Base-by-base conservation (phyloP, 2,888 invertebrate species). In the Melinaea menophilus region DNA sequence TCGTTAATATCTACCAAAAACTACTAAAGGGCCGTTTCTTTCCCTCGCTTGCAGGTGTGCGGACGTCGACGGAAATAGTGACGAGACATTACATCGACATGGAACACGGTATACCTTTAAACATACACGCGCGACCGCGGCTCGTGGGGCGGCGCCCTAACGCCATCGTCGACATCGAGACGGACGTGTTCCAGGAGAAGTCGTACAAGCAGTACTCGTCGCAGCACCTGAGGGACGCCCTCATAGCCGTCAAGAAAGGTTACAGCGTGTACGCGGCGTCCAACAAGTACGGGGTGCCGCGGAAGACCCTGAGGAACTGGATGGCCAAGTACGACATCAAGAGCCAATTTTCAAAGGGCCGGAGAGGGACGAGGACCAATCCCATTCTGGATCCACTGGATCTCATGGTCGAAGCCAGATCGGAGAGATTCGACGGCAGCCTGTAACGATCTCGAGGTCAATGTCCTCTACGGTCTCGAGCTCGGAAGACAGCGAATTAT, bases 271-370 rank as follows among this genome's bases (percentile, higher is more conserved):
- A 92, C 65, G 92, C 92, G 0, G 92, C 92, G 0, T 92, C 92
- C 0, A 92, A 91, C 65, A 91, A 92, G 54, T 92, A 86, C 66
- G 92, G 92, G 0, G 92, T 92, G 34, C 92, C 92, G 2, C 80
- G 92, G 73, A 92, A 92, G 63, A 92, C 92, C 37, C 76, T 92
- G 34, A 74, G 92, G 61, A 92, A 92, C 75, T 92, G 92, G 90
- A 92, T 92, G 92, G 92, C 92, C 60, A 91, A 92, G 64, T 91
- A 91, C 66, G 90, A 92, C 72, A 92, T 92, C 45, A 90, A 91
- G 73, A 92, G 91, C 71, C 91, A 91, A 75, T 91, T 90, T 70
- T 91, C 91, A 0, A 89, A 90, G 72, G 91, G 91, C 0, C 76
- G 91, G 1, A 84, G 91, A 1, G 91, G 91, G 0, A 75, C 86